phyloP scores from a whole-genome alignment of 2,888 invertebrate species.

The Macroteleia sp. region DNA sequence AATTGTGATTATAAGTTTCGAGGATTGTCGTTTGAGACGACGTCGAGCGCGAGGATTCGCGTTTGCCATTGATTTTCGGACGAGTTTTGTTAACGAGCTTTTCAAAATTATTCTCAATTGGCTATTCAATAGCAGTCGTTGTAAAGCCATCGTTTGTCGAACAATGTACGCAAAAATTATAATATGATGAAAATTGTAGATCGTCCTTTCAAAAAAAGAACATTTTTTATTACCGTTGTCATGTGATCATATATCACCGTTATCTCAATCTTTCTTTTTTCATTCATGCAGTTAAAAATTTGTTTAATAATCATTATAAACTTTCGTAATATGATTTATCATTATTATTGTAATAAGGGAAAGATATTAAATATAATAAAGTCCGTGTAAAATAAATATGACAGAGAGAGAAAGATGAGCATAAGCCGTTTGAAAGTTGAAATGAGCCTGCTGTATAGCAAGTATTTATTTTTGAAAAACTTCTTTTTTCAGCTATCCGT shows the following conservation, averaged over 20 bases:
- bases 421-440: conserved; percentile 49
- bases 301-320: background rate
- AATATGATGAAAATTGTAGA: background rate
- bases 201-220: background rate
- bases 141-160: conserved; percentile 3
- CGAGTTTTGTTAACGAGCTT: conserved; percentile 28
- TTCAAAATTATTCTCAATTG: conserved; percentile 30
- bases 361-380: conserved; percentile 28
- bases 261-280: background rate
- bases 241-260: conserved; percentile 3
- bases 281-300: background rate
- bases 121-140: conserved; percentile 23
- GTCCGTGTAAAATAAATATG: conserved; percentile 21
- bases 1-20: conserved; percentile 44
- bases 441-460: conserved; percentile 33
- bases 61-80: conserved; percentile 19
- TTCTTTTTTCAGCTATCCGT: conserved; percentile 71
- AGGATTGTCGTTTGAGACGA: conserved; percentile 31
- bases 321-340: background rate
- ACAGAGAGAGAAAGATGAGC: conserved; percentile 12
- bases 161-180: conserved; percentile 15
- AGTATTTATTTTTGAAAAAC: conserved; percentile 75
- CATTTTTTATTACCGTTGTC: background rate
- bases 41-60: background rate
- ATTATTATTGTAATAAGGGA: conserved; percentile 8